A percentile compares a stretch with the other conserved stretches of the same genome.
These are phyloP conservation scores for Anastatus disparis DNA, from an alignment of 1,140 invertebrate genomes.

Conservation along the genomic window DNA sequence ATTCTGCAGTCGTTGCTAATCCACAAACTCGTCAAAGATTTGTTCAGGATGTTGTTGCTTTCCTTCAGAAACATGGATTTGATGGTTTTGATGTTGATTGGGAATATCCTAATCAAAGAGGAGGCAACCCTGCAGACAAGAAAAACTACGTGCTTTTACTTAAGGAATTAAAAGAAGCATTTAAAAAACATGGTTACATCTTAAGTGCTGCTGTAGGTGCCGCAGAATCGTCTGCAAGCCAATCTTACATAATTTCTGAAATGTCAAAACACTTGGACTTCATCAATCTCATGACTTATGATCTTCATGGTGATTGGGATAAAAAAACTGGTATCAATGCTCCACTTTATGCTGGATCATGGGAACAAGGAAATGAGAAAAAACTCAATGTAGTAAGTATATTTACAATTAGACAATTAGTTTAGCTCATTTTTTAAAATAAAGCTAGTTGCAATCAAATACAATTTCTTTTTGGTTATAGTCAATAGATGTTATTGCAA, in stretches of 20 bases:
- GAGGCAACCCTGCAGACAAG: slow-evolving; percentile 60
- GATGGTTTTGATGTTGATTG: slow-evolving; percentile 67
- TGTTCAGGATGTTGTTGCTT: slow-evolving; percentile 47
- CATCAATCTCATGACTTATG: slow-evolving; percentile 78
- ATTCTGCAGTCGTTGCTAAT: slow-evolving; percentile 63
- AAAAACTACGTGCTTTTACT: slow-evolving; percentile 68
- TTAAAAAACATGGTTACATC: slow-evolving; percentile 66
- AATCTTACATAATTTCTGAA: slow-evolving; percentile 72
- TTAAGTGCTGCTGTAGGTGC: slow-evolving; percentile 75
- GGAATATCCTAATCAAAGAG: slow-evolving; percentile 62
- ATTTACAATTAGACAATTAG: no score
- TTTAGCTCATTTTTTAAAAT: no score
- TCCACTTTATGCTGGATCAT: slow-evolving; percentile 63
- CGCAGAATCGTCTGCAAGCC: slow-evolving; percentile 64
- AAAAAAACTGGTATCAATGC: slow-evolving; percentile 71
- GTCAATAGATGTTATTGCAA: no score
- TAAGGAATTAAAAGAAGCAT: slow-evolving; percentile 70
- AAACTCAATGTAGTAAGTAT: slow-evolving; percentile 23
- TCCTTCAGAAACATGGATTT: slow-evolving; percentile 37
- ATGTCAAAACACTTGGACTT: slow-evolving; percentile 69
- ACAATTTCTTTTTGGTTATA: no score
- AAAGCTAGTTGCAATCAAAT: no score
- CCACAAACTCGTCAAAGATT: slow-evolving; percentile 49
- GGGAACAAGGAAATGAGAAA: neutral
- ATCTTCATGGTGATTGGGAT: slow-evolving; percentile 76